Evolutionary conservation across 2,797 vertebrate species (phyloP), one percentile per base, ranked within the genome.

Genomic region (Myotis planiceps): DNA sequence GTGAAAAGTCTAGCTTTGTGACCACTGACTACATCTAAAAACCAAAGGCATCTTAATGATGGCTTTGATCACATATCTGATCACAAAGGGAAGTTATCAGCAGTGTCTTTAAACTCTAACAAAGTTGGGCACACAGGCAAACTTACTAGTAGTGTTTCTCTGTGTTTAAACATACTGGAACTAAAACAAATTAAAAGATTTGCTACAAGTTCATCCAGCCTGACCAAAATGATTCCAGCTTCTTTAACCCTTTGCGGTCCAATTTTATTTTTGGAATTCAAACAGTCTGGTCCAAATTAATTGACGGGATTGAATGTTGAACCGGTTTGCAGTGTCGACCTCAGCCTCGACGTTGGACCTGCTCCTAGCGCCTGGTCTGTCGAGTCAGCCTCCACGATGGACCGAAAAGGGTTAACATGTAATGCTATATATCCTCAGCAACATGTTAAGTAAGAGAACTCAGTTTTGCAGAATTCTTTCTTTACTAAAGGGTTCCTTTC

Each of bases 1-100:
- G 15, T 87, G 58, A 78, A n/a, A 82, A 76, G 81, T 72, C 83
- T 92, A 90, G 86, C 51, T 84, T 29, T 94, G 88, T 93, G 92
- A 89, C 49, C 27, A 75, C 8, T 79, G 53, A 25, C 83, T 82
- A 14, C 88, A 83, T 29, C 76, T 76, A 71, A 83, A 92, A 92
- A 89, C 9, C 27, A 27, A 94, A 96, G 68, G 9, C 51, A 90
- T 49, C 72, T 86, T 74, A 74, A 53, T 25, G 83, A 76, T 85
- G 42, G 42, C 42, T 42, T 42, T 42, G 42, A 42, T 42, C 42
- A 42, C 47, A 34, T 49, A 74, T 13, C 45, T 85, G 81, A 79
- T 76, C 92, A 92, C 39, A 78, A 74, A 88, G 25, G n/a, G 69
- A 92, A 81, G 47, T 90, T 75, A 85, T 6, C 89, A 92, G 45